Percentiles rank a stretch among this genome's conserved stretches.
These are phyloP conservation scores for Cheilinus undulatus DNA, from an alignment of 2,113 vertebrate species.

Conservation along the genomic window DNA sequence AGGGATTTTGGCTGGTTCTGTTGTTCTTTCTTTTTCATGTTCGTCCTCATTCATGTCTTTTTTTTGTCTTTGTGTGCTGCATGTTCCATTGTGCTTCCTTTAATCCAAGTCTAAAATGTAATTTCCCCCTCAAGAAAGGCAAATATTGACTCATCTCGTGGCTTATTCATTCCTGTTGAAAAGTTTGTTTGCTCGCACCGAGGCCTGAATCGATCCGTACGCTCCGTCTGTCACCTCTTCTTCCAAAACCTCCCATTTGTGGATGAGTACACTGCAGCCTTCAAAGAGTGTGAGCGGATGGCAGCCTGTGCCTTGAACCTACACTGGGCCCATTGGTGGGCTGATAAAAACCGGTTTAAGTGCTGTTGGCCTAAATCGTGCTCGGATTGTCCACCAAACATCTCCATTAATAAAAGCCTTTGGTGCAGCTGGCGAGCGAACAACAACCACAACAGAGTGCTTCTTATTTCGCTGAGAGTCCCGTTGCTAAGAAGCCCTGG, in stretches of 20 bases:
- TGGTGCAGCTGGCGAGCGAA: conserved; percentile 41
- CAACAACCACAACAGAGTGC: conserved; percentile 53
- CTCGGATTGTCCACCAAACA: conserved; percentile 48
- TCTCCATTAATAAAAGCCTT: conserved; percentile 51
- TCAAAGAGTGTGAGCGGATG: not conserved
- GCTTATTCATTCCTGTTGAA: conserved; percentile 55
- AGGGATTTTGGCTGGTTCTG: not conserved
- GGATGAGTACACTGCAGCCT: not conserved
- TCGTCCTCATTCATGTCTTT: not conserved
- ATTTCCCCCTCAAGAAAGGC: conserved; percentile 37
- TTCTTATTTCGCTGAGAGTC: conserved; percentile 41
- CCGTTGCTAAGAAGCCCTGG: conserved; percentile 47
- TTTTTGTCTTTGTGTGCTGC: not conserved
- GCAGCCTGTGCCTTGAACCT: conserved; percentile 27
- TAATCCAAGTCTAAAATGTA: conserved; percentile 7
- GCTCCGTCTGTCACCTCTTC: conserved; percentile 9
- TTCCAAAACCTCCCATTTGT: not conserved
- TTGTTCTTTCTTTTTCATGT: not conserved
- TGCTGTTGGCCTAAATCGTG: conserved; percentile 22
- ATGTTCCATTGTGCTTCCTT: not conserved
- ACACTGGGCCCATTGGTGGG: conserved; percentile 29
- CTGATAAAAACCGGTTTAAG: conserved; percentile 45
- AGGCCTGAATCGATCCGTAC: not conserved
- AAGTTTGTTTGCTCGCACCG: conserved; percentile 37
- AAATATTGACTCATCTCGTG: conserved; percentile 53